Conservation (phyloP, 1,140 invertebrate genomes). For the Aphaenogaster floridana region DNA sequence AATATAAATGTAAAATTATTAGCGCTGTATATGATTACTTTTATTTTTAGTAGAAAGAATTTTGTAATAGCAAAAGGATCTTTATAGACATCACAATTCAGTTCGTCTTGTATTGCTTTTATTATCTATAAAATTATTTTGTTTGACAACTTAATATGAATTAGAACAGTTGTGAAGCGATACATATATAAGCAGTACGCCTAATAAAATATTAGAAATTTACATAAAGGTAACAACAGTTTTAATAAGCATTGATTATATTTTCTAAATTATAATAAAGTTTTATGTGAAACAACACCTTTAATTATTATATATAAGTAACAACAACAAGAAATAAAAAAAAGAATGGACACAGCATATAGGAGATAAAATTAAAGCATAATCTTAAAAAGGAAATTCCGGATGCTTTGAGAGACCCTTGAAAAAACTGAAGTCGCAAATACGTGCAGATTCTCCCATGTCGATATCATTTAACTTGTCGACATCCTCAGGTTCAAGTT, state of each 20-base stretch:
- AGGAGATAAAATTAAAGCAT: neutral
- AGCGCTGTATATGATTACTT: neutral
- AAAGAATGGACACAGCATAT: neutral
- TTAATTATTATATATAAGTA: neutral
- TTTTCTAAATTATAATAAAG: too few species aligned
- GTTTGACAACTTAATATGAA: neutral
- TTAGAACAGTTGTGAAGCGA: neutral
- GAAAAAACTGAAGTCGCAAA: constrained; percentile 90
- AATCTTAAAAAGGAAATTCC: constrained; percentile 82
- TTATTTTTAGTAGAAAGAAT: neutral
- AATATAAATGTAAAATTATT: constrained; percentile 1
- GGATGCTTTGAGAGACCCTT: constrained; percentile 88
- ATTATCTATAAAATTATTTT: constrained; percentile 18
- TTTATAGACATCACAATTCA: neutral
- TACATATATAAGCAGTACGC: neutral
- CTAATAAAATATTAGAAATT: neutral
- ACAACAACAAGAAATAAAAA: neutral
- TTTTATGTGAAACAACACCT: too few species aligned
- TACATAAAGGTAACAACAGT: neutral
- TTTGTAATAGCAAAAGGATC: neutral
- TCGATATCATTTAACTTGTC: constrained; percentile 85
- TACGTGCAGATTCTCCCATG: constrained; percentile 87
- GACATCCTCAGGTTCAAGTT: constrained; percentile 82
- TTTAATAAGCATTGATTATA: neutral
- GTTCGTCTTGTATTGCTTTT: neutral